Evolutionary conservation across 1,140 invertebrate genomes (phyloP).

Genomic region (Cotesia glomerata): DNA sequence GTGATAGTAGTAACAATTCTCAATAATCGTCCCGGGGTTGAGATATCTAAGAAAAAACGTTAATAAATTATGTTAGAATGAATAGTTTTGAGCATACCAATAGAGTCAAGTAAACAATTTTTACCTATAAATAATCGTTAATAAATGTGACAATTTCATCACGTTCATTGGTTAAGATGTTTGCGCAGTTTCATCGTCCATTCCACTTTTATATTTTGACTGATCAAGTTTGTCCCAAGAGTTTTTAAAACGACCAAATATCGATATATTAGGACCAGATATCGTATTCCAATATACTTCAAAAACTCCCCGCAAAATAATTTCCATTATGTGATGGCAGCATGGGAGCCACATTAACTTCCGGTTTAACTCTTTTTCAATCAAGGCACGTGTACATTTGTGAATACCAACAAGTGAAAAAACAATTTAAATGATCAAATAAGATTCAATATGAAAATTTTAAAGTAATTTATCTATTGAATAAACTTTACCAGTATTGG

Average conservation of each 20-base stretch:
- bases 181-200: slow-evolving; percentile 21
- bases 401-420: neutral
- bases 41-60: neutral
- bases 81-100: slow-evolving; percentile 1
- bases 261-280: slow-evolving; percentile 40
- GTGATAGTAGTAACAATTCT: slow-evolving; percentile 28
- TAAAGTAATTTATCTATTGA: too few relatives aligned
- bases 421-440: too few relatives aligned
- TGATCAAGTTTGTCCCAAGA: slow-evolving; percentile 40
- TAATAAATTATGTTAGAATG: neutral
- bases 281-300: slow-evolving; percentile 29
- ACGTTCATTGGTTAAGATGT: neutral
- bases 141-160: slow-evolving; percentile 12
- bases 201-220: slow-evolving; percentile 32
- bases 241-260: slow-evolving; percentile 44
- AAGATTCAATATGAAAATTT: too few relatives aligned
- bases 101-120: neutral
- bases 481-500: slow-evolving; percentile 25
- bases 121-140: neutral
- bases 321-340: slow-evolving; percentile 42
- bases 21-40: slow-evolving; percentile 31
- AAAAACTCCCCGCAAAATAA: slow-evolving; percentile 40
- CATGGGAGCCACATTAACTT: slow-evolving; percentile 32
- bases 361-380: slow-evolving; percentile 21
- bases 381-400: slow-evolving; percentile 17